phyloP scores from a whole-genome alignment of 35 echinoderm and acorn worm genomes.

The Amphiura filiformis region DNA sequence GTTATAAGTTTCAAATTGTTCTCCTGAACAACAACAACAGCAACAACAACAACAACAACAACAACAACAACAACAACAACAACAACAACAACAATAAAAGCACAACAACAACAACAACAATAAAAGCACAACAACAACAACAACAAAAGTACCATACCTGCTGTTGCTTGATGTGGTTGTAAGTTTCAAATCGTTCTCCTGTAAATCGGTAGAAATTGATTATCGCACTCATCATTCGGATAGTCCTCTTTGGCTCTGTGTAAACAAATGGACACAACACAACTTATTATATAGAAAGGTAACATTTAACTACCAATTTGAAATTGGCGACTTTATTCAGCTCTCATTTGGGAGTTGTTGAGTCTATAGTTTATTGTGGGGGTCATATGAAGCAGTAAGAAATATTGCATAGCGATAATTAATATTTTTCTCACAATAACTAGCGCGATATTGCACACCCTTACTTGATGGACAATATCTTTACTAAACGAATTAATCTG shows the following conservation, averaged over 20 bases:
- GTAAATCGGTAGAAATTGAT: conserved; percentile 77
- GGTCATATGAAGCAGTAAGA: neutral
- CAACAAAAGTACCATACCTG: too few relatives aligned
- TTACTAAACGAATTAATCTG: too few relatives aligned
- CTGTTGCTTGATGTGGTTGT: conserved; percentile 33
- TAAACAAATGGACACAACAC: conserved; percentile 22
- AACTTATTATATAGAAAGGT: neutral
- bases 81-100: too few relatives aligned
- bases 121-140: too few relatives aligned
- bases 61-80: too few relatives aligned
- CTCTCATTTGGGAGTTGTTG: too few relatives aligned
- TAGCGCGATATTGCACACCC: too few relatives aligned
- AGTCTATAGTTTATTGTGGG: too few relatives aligned
- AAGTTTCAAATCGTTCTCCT: conserved; percentile 46
- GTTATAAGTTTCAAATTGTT: neutral
- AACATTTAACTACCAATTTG: neutral
- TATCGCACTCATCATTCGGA: conserved; percentile 79
- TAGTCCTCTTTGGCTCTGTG: conserved; percentile 82
- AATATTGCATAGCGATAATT: neutral
- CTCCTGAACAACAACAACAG: conserved; percentile 10
- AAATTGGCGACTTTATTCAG: too few relatives aligned
- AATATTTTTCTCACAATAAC: neutral
- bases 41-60: conserved; percentile 47
- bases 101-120: too few relatives aligned
- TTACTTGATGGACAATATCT: too few relatives aligned